Conservation (phyloP, 1,140 invertebrate genomes). For the Hirudo medicinalis region DNA sequence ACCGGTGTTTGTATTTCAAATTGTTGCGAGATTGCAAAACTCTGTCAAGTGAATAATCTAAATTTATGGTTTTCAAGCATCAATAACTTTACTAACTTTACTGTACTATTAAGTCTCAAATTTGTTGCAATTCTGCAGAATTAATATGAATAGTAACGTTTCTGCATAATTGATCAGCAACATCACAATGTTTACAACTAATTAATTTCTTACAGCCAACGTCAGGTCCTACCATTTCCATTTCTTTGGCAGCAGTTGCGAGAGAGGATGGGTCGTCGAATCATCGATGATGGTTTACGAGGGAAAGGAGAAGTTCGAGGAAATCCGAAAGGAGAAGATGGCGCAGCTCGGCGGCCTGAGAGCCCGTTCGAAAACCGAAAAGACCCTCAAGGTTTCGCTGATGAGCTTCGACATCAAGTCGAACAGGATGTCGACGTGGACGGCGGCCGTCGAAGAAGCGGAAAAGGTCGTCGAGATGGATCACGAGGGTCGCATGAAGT, state of each 20-base stretch:
- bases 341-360: slow-evolving; percentile 14
- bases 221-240: slow-evolving; percentile 53
- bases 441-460: background rate
- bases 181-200: too few relatives aligned
- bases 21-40: too few relatives aligned
- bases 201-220: too few relatives aligned
- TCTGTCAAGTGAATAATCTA: too few relatives aligned
- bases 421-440: slow-evolving; percentile 2
- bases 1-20: too few relatives aligned
- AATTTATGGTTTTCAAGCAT: too few relatives aligned
- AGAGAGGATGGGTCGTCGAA: slow-evolving; percentile 59
- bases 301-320: slow-evolving; percentile 52
- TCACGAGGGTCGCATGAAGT: background rate
- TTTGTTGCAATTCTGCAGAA: too few relatives aligned
- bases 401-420: slow-evolving; percentile 2
- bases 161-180: too few relatives aligned
- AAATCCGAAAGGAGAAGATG: slow-evolving; percentile 28
- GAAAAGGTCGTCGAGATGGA: background rate
- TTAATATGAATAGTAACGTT: too few relatives aligned
- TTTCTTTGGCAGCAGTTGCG: slow-evolving; percentile 70
- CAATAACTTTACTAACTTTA: too few relatives aligned
- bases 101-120: too few relatives aligned
- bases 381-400: background rate
- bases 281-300: slow-evolving; percentile 53
- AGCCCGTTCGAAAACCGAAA: background rate